A percentile compares a stretch with the other conserved stretches of the same genome.
Evolutionary conservation across 2,797 vertebrate genomes (phyloP).

Genomic region (Schizothorax lantsangensis): DNA sequence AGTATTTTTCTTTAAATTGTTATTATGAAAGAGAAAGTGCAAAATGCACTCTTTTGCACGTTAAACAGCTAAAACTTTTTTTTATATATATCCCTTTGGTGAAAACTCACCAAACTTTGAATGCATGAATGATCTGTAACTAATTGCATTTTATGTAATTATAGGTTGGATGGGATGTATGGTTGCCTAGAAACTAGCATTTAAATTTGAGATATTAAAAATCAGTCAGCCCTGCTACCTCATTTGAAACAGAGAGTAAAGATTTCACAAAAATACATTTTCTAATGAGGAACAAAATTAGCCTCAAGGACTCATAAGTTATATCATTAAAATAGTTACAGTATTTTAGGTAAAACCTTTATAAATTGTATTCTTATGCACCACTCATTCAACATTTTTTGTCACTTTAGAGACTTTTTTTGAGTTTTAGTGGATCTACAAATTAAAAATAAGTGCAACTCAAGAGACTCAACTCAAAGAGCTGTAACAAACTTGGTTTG

Average conservation of each 20-base stretch:
- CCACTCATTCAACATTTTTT: background rate
- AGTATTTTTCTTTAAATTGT: too few species aligned
- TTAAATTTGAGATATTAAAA: conserved; percentile 8
- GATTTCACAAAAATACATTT: background rate
- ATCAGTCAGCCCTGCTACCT: background rate
- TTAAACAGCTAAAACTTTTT: background rate
- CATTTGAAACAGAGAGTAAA: background rate
- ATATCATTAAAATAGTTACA: background rate
- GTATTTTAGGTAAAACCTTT: background rate
- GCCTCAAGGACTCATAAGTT: conserved; percentile 9
- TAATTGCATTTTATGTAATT: background rate
- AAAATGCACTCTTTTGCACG: background rate
- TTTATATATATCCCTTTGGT: background rate
- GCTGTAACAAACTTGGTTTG: background rate
- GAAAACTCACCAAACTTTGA: background rate
- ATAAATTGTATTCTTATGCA: background rate
- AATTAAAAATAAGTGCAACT: background rate
- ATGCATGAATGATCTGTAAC: background rate
- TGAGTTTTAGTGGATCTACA: background rate
- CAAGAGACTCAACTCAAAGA: background rate
- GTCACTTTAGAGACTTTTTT: too few species aligned
- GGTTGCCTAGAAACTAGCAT: background rate
- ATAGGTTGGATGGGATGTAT: background rate
- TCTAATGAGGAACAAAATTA: background rate
- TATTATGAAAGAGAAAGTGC: too few species aligned